Evolutionary conservation across 2,113 vertebrate species (phyloP), one percentile per base, ranked within the genome.

Genomic region (Heterochromis multidens): DNA sequence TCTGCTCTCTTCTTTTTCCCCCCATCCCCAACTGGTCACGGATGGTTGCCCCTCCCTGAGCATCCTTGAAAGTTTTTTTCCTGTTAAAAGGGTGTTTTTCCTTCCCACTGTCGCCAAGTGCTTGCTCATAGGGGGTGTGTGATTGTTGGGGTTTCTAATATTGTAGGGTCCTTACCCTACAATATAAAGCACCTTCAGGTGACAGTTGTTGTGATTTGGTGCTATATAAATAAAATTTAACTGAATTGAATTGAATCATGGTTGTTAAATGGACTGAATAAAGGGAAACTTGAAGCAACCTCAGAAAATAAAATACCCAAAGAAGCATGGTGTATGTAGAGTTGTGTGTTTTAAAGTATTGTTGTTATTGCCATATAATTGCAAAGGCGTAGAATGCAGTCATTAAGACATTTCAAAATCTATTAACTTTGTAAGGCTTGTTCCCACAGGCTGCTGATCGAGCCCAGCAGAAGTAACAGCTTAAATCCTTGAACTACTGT

Each of bases 341-440:
- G 35, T 40, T 65, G 23, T 0, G 12, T 16, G 33, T 37, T 65
- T 65, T 37, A 40, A 65, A 40, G 62, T 7, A 16, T 4, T 46
- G 43, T 40, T 65, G 23, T 65, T 65, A 40, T 1, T n/a, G 62
- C 62, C 2, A 23, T 35, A 16, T 65, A 23, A 40, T 40, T 33
- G 23, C 37, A 16, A 65, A 40, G 40, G 14, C 35, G 40, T 0
- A 0, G 1, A 65, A 21, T 40, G 13, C 0, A 40, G 62, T 65
- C 21, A 0, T 65, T 65, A 65, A 40, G 4, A 9, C 2, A 14
- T 65, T 25, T 65, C 40, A 46, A 27, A 40, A 19, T 70, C 23
- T 43, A 2, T 43, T 4, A 43, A 43, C 40, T 27, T 46, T 27
- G 37, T 11, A 17, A 1, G 14, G 7, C 23, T 46, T 46, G 62